Evolutionary conservation across 2,113 vertebrate genomes (phyloP).

Genomic region (Rafetus swinhoei): DNA sequence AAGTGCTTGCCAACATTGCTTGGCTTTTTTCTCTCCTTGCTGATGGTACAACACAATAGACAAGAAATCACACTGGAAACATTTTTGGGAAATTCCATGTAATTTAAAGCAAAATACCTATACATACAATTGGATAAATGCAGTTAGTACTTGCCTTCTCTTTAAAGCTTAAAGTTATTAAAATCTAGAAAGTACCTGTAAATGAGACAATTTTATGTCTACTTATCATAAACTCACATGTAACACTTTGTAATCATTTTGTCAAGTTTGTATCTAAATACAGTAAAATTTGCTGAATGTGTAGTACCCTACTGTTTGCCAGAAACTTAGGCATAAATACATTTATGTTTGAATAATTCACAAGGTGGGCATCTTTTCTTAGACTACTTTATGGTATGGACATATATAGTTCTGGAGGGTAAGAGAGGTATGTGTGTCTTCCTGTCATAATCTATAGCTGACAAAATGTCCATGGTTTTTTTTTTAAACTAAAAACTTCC

Average conservation of each 20-base stretch:
- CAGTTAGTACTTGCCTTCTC: background rate
- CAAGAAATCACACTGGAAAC: background rate
- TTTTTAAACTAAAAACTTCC: background rate
- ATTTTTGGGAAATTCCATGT: background rate
- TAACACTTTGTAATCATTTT: background rate
- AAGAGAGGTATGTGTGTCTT: background rate
- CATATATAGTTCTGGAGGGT: background rate
- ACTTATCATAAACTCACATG: background rate
- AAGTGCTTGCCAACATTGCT: background rate
- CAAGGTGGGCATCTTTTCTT: background rate
- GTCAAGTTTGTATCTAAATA: background rate
- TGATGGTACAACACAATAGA: background rate
- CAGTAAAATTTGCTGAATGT: background rate
- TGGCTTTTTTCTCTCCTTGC: background rate
- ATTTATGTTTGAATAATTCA: background rate
- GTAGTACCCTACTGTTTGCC: background rate
- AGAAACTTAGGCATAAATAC: background rate
- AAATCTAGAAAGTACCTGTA: background rate
- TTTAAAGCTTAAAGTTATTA: background rate
- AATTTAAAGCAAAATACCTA: background rate
- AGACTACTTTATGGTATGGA: background rate
- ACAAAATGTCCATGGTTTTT: rapidly evolving
- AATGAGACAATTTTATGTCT: background rate
- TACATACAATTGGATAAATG: background rate
- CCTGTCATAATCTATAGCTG: background rate